Base-by-base conservation (phyloP, 1,140 invertebrate species). In the Eriocheir sinensis region DNA sequence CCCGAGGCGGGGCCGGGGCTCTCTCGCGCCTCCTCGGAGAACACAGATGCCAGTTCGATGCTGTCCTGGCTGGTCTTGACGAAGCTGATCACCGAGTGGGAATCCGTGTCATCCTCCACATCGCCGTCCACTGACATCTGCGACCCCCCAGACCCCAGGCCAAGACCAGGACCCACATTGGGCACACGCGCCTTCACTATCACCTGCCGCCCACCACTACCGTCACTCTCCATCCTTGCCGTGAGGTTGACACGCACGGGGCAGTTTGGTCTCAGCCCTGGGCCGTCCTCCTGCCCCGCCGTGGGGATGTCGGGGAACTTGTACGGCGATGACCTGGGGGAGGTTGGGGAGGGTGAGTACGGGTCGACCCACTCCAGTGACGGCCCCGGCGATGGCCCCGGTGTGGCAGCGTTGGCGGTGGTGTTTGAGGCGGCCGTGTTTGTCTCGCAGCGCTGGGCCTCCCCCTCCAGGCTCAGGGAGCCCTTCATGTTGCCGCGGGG, bases 401-500 rank as follows among this genome's bases (percentile, higher is more conserved):
- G 2, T 3, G 53, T 21, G 17, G 53, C 53, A 8, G 30, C 15
- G 44, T n/a, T n/a, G 92, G 81, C 27, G 44, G 17, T 83, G 92
- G 83, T 34, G n/a, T 12, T 40, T 79, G 40, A 83, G 38, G n/a
- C 0, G 86, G 44, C 3, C 9, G 53, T 72, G 60, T 21, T 6
- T 38, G 88, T 30, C 6, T 95, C 94, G 91, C 94, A 95, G 34
- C 94, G 88, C n/a, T n/a, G n/a, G 3, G 95, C 88, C 83, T 96
- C 95, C 36, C 95, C 94, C 41, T 96, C 95, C 60, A 96, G 92
- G 53, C 95, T 96, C 17, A 96, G 90, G 0, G 95, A 96, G 17
- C 95, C 95, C 81, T 96, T 96, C 92, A 96, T 96, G 44, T 96
- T 96, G 30, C 94, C 95, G 9, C 95, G 72, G 12, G 95, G 95